These are phyloP conservation scores for Menura novaehollandiae DNA, from an alignment of 2,113 vertebrate genomes.

Conservation along the genomic window DNA sequence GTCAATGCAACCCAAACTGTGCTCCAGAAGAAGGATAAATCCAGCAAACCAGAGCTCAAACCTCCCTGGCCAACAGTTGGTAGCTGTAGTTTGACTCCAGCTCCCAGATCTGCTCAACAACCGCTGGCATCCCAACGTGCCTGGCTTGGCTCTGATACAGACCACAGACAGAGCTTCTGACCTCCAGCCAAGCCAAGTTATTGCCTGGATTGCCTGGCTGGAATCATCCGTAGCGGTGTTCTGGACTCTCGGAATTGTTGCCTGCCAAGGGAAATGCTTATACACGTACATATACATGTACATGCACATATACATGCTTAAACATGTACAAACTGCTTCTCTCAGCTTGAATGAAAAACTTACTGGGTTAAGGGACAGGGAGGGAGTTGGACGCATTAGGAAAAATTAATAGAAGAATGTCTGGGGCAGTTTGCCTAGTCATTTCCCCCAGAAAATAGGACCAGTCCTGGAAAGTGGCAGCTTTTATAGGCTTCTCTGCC, in stretches of 20 bases:
- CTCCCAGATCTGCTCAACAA: background rate
- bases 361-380: background rate
- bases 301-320: background rate
- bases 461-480: background rate
- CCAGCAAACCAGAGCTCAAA: background rate
- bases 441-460: background rate
- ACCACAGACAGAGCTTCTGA: background rate
- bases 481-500: background rate
- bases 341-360: background rate
- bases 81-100: background rate
- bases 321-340: background rate
- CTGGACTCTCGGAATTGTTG: background rate
- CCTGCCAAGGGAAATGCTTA: background rate
- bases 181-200: background rate
- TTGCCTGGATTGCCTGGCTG: background rate
- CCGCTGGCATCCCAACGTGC: fast-evolving
- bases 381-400: background rate
- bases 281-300: fast-evolving
- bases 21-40: background rate
- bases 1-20: background rate
- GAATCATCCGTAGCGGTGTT: background rate
- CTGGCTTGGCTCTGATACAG: background rate
- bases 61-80: background rate
- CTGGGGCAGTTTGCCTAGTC: background rate
- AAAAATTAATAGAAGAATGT: background rate